A percentile compares a stretch with the other conserved stretches of the same genome.
Evolutionary conservation across 2,797 vertebrate species (phyloP).

Genomic region (Pipistrellus pipistrellus): DNA sequence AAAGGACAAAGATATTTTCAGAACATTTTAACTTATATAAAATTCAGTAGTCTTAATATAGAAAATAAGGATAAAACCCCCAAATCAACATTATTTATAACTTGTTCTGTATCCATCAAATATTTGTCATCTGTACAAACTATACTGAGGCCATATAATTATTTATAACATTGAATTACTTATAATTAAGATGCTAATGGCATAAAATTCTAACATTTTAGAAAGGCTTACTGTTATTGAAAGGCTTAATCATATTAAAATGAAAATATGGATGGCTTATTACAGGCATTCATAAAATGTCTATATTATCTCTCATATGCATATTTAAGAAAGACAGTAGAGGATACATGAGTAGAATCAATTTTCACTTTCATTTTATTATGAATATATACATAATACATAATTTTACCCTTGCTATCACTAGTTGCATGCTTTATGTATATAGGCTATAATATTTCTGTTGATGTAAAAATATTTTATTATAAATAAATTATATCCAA

Average conservation of each 20-base stretch:
- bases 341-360: neutral
- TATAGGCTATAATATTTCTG: neutral
- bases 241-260: slow-evolving; percentile 4
- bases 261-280: neutral
- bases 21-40: slow-evolving; percentile 41
- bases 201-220: slow-evolving; percentile 51
- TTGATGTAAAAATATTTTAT: neutral
- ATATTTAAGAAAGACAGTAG: neutral
- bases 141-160: neutral
- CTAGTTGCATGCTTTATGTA: neutral
- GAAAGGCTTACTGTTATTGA: neutral
- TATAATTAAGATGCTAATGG: neutral
- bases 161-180: neutral
- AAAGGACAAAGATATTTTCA: slow-evolving; percentile 68
- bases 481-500: slow-evolving; percentile 19
- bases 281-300: neutral
- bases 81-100: neutral
- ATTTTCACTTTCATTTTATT: neutral
- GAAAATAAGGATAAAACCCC: neutral
- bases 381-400: neutral
- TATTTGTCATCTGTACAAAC: neutral
- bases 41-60: neutral
- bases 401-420: slow-evolving; percentile 2
- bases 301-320: neutral
- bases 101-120: neutral